Percentiles rank a stretch among this genome's conserved stretches.
These are phyloP conservation scores for Trididemnum clinides DNA, from an alignment of 23 tunicate species.

Conservation along the genomic window DNA sequence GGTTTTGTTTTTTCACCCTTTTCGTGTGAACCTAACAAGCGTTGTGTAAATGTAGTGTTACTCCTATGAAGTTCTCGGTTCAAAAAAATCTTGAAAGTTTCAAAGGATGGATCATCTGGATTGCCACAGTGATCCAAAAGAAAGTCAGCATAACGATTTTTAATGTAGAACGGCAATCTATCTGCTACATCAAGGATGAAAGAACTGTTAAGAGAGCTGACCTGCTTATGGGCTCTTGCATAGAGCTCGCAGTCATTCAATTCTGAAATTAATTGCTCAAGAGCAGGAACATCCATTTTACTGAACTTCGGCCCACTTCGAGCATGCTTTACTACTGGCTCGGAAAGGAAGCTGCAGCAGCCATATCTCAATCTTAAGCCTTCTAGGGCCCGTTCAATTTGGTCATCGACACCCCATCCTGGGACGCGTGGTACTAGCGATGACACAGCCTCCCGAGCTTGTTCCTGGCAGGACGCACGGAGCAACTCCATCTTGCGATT, in stretches of 20 bases:
- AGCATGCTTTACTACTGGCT: background rate
- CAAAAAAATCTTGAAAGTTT: background rate
- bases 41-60: background rate
- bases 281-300: background rate
- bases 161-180: background rate
- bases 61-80: background rate
- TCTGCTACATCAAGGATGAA: background rate
- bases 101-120: background rate
- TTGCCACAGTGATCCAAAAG: background rate
- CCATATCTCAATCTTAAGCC: too few relatives aligned
- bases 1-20: background rate
- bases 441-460: too few relatives aligned
- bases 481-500: too few relatives aligned
- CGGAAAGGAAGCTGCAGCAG: background rate
- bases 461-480: too few relatives aligned
- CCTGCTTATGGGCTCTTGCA: background rate
- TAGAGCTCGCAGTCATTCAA: background rate
- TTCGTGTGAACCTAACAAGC: background rate
- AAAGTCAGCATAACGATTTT: background rate
- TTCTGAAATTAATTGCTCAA: background rate
- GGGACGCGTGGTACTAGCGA: too few relatives aligned
- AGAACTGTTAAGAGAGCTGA: background rate
- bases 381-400: too few relatives aligned
- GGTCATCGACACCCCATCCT: too few relatives aligned
- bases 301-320: background rate